Evolutionary conservation across 2,797 vertebrate species (phyloP).

Genomic region (Heterohyrax brucei): DNA sequence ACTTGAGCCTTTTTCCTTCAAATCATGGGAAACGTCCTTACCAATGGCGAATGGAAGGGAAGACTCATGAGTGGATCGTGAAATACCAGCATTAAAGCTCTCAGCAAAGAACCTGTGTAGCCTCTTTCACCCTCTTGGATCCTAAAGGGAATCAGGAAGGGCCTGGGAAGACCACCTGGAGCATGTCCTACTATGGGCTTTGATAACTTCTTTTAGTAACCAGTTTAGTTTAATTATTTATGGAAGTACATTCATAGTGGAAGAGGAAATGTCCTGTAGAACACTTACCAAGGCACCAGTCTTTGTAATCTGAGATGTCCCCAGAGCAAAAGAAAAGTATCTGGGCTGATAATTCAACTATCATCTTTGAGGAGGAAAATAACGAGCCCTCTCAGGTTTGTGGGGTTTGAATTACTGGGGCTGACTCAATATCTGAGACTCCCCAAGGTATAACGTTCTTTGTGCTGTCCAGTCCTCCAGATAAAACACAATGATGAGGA

Average conservation of each 20-base stretch:
- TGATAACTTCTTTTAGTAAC: conserved; percentile 76
- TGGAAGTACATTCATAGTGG: conserved; percentile 71
- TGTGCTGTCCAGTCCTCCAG: background rate
- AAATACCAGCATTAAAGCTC: background rate
- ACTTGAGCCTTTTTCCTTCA: background rate
- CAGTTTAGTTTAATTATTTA: conserved; percentile 80
- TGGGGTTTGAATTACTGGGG: conserved; percentile 51
- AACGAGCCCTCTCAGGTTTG: conserved; percentile 35
- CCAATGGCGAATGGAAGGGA: background rate
- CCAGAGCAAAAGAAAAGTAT: conserved; percentile 47
- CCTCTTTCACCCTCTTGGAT: background rate
- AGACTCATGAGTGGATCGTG: background rate
- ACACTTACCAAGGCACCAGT: conserved; percentile 62
- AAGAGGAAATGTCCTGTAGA: conserved; percentile 75
- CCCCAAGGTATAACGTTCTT: background rate
- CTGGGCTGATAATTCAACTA: conserved; percentile 64
- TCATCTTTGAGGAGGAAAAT: background rate
- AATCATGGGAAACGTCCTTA: background rate
- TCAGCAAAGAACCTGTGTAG: background rate
- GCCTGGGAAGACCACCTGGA: background rate
- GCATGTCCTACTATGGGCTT: conserved; percentile 58
- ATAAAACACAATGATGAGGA: background rate
- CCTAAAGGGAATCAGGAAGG: background rate
- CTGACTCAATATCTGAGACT: conserved; percentile 52
- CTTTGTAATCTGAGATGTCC: conserved; percentile 70